These are phyloP conservation scores for Artemia franciscana DNA, from an alignment of 1,140 invertebrate species.

Conservation along the genomic window DNA sequence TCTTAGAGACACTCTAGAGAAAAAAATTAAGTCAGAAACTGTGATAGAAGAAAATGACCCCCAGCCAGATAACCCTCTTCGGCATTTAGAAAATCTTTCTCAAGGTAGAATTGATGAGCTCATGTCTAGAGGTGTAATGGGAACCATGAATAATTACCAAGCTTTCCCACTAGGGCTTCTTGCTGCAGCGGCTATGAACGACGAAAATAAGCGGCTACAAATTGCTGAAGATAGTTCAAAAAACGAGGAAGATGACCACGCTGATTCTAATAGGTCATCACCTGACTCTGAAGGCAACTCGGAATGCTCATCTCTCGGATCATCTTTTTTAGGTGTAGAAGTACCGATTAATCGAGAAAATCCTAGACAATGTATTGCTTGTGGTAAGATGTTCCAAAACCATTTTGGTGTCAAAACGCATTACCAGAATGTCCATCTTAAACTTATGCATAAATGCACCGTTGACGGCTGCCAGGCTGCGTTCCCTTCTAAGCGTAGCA, in stretches of 20 bases:
- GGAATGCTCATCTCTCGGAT: constrained; percentile 5
- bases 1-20: background rate
- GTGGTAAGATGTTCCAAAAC: constrained; percentile 81
- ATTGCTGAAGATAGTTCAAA: constrained; percentile 9
- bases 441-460: constrained; percentile 84
- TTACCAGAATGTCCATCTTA: constrained; percentile 84
- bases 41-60: constrained; percentile 1
- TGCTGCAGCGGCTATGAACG: background rate
- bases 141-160: constrained; percentile 23
- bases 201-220: constrained; percentile 1
- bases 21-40: constrained; percentile 1
- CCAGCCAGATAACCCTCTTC: constrained; percentile 34
- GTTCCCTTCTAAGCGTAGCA: constrained; percentile 78
- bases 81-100: constrained; percentile 52
- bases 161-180: constrained; percentile 26
- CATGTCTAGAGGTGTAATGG: constrained; percentile 6
- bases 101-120: constrained; percentile 42
- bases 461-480: constrained; percentile 87
- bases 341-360: constrained; percentile 65
- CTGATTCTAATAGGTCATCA: constrained; percentile 3
- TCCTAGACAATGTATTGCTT: constrained; percentile 63
- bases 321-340: constrained; percentile 25
- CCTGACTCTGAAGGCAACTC: constrained; percentile 6
- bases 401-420: constrained; percentile 86
- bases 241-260: constrained; percentile 12